phyloP scores from a whole-genome alignment of 2,888 invertebrate species.

The Cistogaster globosa region DNA sequence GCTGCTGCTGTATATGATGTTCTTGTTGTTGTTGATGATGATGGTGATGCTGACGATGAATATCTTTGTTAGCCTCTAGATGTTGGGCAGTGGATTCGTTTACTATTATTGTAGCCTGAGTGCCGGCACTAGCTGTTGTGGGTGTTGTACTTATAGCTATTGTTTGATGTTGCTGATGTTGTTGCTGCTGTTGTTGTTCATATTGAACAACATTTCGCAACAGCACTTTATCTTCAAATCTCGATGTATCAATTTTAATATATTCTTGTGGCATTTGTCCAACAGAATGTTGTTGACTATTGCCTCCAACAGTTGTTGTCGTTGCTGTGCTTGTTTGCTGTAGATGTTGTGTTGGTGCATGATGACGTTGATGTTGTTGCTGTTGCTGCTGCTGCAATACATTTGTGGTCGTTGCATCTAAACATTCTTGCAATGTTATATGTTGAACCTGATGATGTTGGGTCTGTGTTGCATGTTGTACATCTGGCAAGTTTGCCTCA shows the following conservation, averaged over 20 bases:
- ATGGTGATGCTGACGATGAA: constrained; percentile 24
- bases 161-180: constrained; percentile 68
- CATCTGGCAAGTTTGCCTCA: constrained; percentile 51
- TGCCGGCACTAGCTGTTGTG: constrained; percentile 46
- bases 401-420: constrained; percentile 69
- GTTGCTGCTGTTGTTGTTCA: constrained; percentile 72
- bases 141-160: constrained; percentile 63
- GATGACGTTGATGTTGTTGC: constrained; percentile 71
- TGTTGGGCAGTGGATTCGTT: constrained; percentile 52
- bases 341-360: constrained; percentile 43
- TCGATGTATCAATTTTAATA: constrained; percentile 79
- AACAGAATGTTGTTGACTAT: constrained; percentile 20
- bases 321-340: constrained; percentile 37
- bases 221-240: constrained; percentile 79
- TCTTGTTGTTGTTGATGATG: constrained; percentile 52
- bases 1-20: constrained; percentile 28
- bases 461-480: constrained; percentile 45
- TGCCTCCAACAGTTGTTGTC: constrained; percentile 13
- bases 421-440: constrained; percentile 72
- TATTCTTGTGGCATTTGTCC: constrained; percentile 75
- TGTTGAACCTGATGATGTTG: constrained; percentile 70
- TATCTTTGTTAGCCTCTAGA: constrained; percentile 35
- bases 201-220: constrained; percentile 80
- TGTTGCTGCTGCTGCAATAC: constrained; percentile 72
- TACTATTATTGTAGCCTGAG: constrained; percentile 63